Conservation (phyloP, 2,888 invertebrate genomes). For the Cynaeus angustus region DNA sequence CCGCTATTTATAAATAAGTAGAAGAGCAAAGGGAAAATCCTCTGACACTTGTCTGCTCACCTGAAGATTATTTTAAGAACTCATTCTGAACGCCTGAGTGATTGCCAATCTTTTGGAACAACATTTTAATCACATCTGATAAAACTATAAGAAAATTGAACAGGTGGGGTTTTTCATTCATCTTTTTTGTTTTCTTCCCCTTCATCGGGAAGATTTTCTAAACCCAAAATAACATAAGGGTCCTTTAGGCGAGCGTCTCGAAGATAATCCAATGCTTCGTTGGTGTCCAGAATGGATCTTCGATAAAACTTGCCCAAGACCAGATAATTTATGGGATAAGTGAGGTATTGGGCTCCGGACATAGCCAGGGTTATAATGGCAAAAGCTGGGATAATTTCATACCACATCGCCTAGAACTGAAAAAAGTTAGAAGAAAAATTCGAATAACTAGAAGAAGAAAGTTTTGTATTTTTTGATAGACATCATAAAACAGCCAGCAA, state of each 20-base stretch:
- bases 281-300: conserved; percentile 19
- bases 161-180: background rate
- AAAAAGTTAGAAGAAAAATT: too few species aligned
- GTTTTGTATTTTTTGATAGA: too few species aligned
- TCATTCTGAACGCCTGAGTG: conserved; percentile 30
- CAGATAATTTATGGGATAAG: conserved; percentile 25
- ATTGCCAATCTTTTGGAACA: conserved; percentile 39
- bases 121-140: conserved; percentile 31
- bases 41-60: conserved; percentile 47
- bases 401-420: conserved; percentile 24
- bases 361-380: conserved; percentile 15
- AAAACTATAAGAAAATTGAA: conserved; percentile 39
- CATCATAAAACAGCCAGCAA: too few species aligned
- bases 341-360: conserved; percentile 4
- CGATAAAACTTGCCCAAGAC: conserved; percentile 14
- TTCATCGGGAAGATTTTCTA: conserved; percentile 50
- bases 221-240: conserved; percentile 36
- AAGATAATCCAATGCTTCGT: conserved; percentile 29
- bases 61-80: conserved; percentile 40
- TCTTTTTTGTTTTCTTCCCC: conserved; percentile 27
- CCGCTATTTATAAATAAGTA: conserved; percentile 40
- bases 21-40: conserved; percentile 50
- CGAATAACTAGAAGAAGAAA: too few species aligned
- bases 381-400: conserved; percentile 29
- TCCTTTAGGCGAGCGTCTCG: conserved; percentile 20